Evolutionary conservation across 2,113 vertebrate genomes (phyloP).

Genomic region (Aramus guarauna): DNA sequence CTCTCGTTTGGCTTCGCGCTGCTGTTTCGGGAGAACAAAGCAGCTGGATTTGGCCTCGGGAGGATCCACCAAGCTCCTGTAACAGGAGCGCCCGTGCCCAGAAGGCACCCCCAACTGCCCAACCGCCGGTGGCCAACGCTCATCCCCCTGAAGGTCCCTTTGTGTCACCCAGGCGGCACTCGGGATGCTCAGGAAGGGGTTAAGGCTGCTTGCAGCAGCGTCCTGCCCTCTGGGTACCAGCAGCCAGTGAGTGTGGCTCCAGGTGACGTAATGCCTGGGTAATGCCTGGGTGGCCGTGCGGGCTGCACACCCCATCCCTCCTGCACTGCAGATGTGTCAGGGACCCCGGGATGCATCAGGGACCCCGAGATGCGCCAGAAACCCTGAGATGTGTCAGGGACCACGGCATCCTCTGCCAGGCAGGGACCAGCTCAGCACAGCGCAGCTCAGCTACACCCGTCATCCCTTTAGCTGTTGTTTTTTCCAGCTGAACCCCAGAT

Average conservation of each 20-base stretch:
- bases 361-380: fast-evolving
- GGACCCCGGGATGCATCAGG: neutral
- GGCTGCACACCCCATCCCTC: neutral
- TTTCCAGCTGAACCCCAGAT: neutral
- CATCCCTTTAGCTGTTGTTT: neutral
- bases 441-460: fast-evolving
- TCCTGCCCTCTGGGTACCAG: constrained; percentile 40
- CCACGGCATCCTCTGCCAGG: neutral
- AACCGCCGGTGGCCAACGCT: fast-evolving
- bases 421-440: neutral
- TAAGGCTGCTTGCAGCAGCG: constrained; percentile 34
- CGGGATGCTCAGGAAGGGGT: constrained; percentile 4
- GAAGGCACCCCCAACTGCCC: neutral
- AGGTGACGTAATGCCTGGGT: constrained; percentile 44
- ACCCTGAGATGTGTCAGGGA: neutral
- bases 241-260: constrained; percentile 46
- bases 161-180: neutral
- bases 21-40: neutral
- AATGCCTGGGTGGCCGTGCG: neutral
- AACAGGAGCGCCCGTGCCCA: neutral
- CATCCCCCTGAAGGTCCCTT: neutral
- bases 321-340: neutral
- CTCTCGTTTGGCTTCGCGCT: neutral
- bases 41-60: neutral
- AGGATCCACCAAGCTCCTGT: neutral